Evolutionary conservation across 1,140 invertebrate species (phyloP), one percentile per base, ranked within the genome.

Genomic region (Anastrepha ludens): DNA sequence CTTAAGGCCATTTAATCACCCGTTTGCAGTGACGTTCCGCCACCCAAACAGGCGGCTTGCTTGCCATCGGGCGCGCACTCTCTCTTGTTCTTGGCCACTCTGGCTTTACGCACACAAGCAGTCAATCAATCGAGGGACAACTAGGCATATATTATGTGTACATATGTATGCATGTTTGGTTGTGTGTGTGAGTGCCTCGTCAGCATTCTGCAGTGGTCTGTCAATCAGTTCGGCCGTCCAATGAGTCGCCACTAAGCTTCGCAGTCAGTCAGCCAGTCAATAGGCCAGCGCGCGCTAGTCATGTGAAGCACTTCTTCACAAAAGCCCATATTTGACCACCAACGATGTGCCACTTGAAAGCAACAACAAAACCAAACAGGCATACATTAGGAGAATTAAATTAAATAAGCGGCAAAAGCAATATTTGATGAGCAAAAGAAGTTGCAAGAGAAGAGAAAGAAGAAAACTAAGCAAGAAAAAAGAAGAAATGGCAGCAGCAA

Each of bases 311-410:
- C 67, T 41, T 5, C 15, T 29, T 29, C 29, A 29, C 50, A 8
- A 81, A 81, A 81, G 74, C 4, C 74, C 74, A 81, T 81, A 81
- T 81, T 55, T 81, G 74, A 81, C 74, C 74, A 81, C 74, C 74
- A 81, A 81, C 74, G 74, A 47, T 20, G 74, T 55, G 74, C n/a
- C 74, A 81, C 50, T 81, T 81, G 74, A 81, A 81, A 55, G 74
- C 47, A 29, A 20, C 13, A 81, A 20, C 17, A 29, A 13, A 70
- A 29, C 3, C 47, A 81, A 29, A 55, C 50, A 81, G 60, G n/a
- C 50, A 62, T 62, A 29, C 50, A 55, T 47, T 81, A 81, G 50
- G 50, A 55, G 47, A 50, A 81, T 81, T 81, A 81, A 81, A 81
- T 81, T 81, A 81, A 81, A 81, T 81, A 81, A 58, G n/a, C 74